Evolutionary conservation across 1,140 invertebrate genomes (phyloP).

Genomic region (Chironomus striatipennis): DNA sequence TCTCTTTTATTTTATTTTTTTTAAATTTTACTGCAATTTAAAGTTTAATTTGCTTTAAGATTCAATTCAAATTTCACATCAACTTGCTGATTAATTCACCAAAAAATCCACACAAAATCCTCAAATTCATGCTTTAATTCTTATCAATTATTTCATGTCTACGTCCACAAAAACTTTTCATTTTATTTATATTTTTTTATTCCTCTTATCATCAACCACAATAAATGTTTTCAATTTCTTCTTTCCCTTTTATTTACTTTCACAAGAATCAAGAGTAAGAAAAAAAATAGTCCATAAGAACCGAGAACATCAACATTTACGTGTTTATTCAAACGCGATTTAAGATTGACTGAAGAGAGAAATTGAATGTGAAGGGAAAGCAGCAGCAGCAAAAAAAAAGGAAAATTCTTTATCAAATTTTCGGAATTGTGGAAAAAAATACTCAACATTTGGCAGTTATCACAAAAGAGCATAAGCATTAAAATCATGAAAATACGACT

Average conservation of each 20-base stretch:
- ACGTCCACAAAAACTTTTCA: no score
- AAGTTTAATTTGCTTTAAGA: no score
- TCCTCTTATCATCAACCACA: neutral
- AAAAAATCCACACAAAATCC: no score
- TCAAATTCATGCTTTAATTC: neutral
- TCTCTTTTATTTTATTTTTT: no score
- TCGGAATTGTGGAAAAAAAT: neutral
- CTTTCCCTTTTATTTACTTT: neutral
- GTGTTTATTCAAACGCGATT: neutral
- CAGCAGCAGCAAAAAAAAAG: neutral
- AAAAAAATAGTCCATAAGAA: no score
- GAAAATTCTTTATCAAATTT: conserved; percentile 12
- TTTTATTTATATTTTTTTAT: no score
- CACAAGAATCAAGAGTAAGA: neutral
- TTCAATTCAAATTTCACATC: no score
- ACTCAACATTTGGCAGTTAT: conserved; percentile 3
- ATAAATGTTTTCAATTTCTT: neutral
- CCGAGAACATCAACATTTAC: neutral
- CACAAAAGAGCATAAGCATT: neutral
- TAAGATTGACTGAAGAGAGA: neutral
- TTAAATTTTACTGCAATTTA: no score
- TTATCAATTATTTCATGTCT: no score
- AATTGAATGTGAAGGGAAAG: neutral
- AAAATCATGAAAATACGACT: neutral
- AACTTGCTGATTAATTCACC: no score